Percentiles rank a stretch among this genome's conserved stretches.
phyloP scores from a whole-genome alignment of 30 jellyfish, hydroid and myxozoan genomes.

The Haliclystus octoradiatus region DNA sequence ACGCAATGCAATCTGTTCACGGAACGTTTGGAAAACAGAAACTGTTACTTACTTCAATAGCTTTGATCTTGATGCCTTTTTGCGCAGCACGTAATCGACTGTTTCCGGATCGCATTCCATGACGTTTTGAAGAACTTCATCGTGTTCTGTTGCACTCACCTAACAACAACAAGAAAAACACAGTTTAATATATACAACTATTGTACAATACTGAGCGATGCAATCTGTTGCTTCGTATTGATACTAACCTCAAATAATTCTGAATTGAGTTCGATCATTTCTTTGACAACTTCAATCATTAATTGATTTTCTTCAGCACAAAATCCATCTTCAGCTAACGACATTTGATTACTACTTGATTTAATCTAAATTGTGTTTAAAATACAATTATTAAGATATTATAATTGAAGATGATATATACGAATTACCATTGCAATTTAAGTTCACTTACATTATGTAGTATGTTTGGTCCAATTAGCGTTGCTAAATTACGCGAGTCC shows the following conservation, averaged over 20 bases:
- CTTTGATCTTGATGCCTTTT: slow-evolving; percentile 65
- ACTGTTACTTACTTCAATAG: slow-evolving; percentile 49
- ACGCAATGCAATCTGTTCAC: slow-evolving; percentile 68
- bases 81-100: slow-evolving; percentile 75
- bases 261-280: slow-evolving; percentile 57
- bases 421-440: background rate
- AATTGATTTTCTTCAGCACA: slow-evolving; percentile 83
- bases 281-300: slow-evolving; percentile 69
- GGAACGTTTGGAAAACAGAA: slow-evolving; percentile 26
- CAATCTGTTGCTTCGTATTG: background rate
- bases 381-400: background rate
- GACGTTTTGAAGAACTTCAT: slow-evolving; percentile 47
- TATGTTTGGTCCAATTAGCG: slow-evolving; percentile 85
- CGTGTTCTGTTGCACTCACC: slow-evolving; percentile 65
- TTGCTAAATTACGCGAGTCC: slow-evolving; percentile 83
- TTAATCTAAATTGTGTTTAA: background rate
- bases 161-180: background rate
- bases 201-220: background rate
- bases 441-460: slow-evolving; percentile 63
- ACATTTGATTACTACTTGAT: background rate
- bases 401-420: background rate
- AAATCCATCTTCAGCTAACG: slow-evolving; percentile 43
- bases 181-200: background rate
- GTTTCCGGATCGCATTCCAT: slow-evolving; percentile 84
- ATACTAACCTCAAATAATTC: slow-evolving; percentile 54